Percentiles rank a stretch among this genome's conserved stretches.
Evolutionary conservation across 2,113 vertebrate species (phyloP).

Genomic region (Pedetes capensis): DNA sequence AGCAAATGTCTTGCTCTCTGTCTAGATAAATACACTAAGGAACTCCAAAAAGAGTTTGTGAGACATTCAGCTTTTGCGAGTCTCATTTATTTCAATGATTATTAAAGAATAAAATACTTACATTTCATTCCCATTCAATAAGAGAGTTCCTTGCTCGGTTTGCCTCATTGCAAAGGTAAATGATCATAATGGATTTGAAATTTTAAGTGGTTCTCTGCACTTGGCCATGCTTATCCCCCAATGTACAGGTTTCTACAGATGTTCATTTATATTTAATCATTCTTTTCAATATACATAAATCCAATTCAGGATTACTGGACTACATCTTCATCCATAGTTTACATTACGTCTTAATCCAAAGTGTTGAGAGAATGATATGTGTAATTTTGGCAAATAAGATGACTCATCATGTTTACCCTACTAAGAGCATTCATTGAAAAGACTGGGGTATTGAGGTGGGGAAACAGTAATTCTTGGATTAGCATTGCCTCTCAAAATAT

Average conservation of each 20-base stretch:
- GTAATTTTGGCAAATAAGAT: slow-evolving; percentile 42
- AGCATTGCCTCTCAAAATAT: not conserved
- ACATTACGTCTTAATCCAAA: not conserved
- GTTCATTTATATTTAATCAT: not conserved
- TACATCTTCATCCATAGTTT: not conserved
- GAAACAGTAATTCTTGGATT: not conserved
- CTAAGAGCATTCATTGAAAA: not conserved
- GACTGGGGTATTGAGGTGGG: not conserved
- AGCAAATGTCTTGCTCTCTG: not conserved
- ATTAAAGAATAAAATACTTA: not conserved
- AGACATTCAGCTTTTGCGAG: not conserved
- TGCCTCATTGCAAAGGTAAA: not conserved
- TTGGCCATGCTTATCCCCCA: not conserved
- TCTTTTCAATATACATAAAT: slow-evolving; percentile 6
- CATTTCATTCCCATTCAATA: not conserved
- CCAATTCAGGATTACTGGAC: not conserved
- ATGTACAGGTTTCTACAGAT: not conserved
- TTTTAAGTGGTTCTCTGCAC: not conserved
- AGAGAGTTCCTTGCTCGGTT: not conserved
- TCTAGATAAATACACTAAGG: not conserved
- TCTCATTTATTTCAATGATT: slow-evolving; percentile 2
- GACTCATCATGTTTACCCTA: not conserved
- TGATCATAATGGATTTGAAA: not conserved
- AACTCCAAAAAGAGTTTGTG: not conserved
- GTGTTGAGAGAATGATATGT: not conserved